Evolutionary conservation across 2,797 vertebrate species (phyloP), one percentile per base, ranked within the genome.

Genomic region (Mallotus villosus): DNA sequence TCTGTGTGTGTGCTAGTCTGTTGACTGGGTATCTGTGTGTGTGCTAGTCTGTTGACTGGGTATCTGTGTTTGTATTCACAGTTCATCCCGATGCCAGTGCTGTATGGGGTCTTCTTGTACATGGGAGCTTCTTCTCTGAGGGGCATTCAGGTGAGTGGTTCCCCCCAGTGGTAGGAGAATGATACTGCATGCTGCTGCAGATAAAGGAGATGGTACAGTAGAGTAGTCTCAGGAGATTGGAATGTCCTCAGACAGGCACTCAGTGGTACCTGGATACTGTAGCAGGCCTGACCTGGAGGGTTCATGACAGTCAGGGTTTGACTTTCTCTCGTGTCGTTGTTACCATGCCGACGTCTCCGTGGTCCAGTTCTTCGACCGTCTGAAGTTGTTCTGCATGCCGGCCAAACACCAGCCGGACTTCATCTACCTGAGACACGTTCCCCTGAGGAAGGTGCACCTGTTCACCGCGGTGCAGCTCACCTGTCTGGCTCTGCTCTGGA

Each of bases 371-470:
- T 99, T 98, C 84, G 98, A 99, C 85, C 95, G 98, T 69, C 90
- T 99, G 82, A 95, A 82, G 84, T 92, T 99, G 77, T 99, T 97
- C 75, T 94, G 95, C 87, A 99, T 99, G 98, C 98, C 98, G 19
- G 93, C 97, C 74, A 99, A 99, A 87, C 98, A 99, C 79, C 98
- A 99, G 84, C 98, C 98, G 2, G 98, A 99, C 85, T 99, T 99
- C 86, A 99, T 99, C 93, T 99, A 99, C 80, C 92, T 99, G 84
- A 95, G 98, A n/a, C 96, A 99, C 4, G 98, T 99, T 71, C 98
- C 98, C 1, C 93, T 99, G 80, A 93, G 98, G 86, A 99, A 99
- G 86, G 97, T 98, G 9, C 98, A 99, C 84, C 94, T 99, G 84
- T 99, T 99, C 89, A 99, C 98, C 73, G 80, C 98, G 82, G 75